Conservation (phyloP, 2,888 invertebrate species). For the Synergus laeviventris region DNA sequence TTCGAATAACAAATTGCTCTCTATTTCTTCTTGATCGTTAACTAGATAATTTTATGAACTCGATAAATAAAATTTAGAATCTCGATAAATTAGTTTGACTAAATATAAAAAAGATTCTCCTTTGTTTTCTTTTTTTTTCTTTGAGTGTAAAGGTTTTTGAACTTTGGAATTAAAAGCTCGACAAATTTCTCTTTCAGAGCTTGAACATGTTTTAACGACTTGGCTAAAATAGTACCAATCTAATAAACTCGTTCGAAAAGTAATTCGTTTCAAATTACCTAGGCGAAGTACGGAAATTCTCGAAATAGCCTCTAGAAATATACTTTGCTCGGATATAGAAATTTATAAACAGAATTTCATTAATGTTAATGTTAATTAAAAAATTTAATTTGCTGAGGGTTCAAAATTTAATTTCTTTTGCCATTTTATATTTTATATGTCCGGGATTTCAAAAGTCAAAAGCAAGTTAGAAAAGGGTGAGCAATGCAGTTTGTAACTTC, state of each 20-base stretch:
- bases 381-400: not conserved
- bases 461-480: slow-evolving; percentile 46
- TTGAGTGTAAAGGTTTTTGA: not conserved
- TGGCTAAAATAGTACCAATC: slow-evolving; percentile 30
- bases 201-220: not conserved
- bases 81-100: not conserved
- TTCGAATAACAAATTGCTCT: not conserved
- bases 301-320: slow-evolving; percentile 21
- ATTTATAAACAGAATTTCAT: not conserved
- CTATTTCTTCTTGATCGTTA: not conserved
- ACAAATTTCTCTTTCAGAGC: not conserved
- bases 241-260: slow-evolving; percentile 28
- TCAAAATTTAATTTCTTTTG: not conserved
- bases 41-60: not conserved
- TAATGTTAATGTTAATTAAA: not conserved
- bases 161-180: not conserved
- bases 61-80: not conserved
- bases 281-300: slow-evolving; percentile 8
- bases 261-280: slow-evolving; percentile 36
- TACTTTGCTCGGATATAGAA: not conserved
- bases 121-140: no score
- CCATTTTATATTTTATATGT: not conserved
- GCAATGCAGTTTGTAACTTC: slow-evolving; percentile 56
- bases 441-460: not conserved
- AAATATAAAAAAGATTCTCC: not conserved